Base-by-base conservation (phyloP, 2,113 vertebrate genomes). In the Muntiacus reevesi region DNA sequence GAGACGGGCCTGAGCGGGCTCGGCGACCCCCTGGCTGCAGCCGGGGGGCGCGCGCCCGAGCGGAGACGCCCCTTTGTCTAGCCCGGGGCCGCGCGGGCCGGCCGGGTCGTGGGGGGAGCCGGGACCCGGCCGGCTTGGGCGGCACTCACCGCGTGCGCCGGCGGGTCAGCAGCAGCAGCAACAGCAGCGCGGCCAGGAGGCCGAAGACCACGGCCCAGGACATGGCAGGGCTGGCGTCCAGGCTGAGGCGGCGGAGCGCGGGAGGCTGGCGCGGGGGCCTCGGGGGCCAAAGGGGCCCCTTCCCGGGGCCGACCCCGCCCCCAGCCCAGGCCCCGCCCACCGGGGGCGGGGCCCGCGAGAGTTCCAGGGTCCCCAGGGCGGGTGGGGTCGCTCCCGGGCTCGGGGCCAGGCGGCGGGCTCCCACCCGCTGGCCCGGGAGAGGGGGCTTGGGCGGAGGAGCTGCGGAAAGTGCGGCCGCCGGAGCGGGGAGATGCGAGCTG, bases 141-240 rank as follows among this genome's bases (percentile, higher is more conserved):
- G 45, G 7, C 76, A 98, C 98, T 98, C 98, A 98, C 98, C 98
- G 98, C 25, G 76, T 12, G 81, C 98, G 97, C 84, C 96, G 87
- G 78, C 89, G 87, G 64, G 30, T 91, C 62, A 92, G 89, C 28
- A 94, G 85, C 95, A 97, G 71, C 79, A 98, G 57, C 57, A 98
- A 67, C n/a, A 98, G 81, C 90, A 96, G 78, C 79, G 94, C 96
- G 40, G 87, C 96, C 93, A 98, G 97, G 19, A 96, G 78, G 23
- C 83, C 90, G 33, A 97, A 55, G 21, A 96, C 28, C 84, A 81
- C 33, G 1, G 95, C 78, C 93, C 96, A 98, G 40, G 94, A 21
- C 98, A 98, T 98, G 96, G 89, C 76, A 25, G 9, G 64, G 57
- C 23, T 17, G 1, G 82, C 40, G 76, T 2, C 47, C 17, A 3